These are phyloP conservation scores for Gryllus longicercus DNA, from an alignment of 2,888 invertebrate genomes.

Conservation along the genomic window DNA sequence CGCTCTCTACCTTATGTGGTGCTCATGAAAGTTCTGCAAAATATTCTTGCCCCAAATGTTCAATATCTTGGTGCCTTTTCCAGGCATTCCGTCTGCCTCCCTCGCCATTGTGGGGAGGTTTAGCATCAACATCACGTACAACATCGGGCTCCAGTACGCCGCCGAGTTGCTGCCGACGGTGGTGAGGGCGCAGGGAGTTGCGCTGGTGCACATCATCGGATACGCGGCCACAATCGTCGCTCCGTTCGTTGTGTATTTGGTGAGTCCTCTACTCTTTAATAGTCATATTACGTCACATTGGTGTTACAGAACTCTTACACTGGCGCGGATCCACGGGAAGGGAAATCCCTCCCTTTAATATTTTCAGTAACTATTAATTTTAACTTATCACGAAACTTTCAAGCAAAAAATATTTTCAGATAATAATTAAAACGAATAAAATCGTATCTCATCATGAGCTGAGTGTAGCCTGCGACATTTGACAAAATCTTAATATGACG, in stretches of 20 bases:
- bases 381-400: too few relatives aligned
- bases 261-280: constrained; percentile 45
- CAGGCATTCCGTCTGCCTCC: constrained; percentile 70
- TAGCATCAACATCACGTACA: constrained; percentile 84
- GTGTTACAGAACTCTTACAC: too few relatives aligned
- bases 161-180: constrained; percentile 85
- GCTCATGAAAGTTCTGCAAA: neutral
- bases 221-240: constrained; percentile 79
- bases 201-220: constrained; percentile 83
- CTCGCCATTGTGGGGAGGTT: constrained; percentile 80
- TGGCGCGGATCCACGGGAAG: too few relatives aligned
- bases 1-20: too few relatives aligned
- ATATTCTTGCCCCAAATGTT: neutral
- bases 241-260: constrained; percentile 81
- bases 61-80: constrained; percentile 31
- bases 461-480: too few relatives aligned
- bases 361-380: too few relatives aligned
- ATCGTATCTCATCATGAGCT: too few relatives aligned
- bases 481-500: too few relatives aligned
- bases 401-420: too few relatives aligned
- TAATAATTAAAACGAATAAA: too few relatives aligned
- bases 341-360: too few relatives aligned
- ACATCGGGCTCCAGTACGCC: constrained; percentile 85
- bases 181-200: constrained; percentile 81
- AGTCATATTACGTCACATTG: too few relatives aligned